Evolutionary conservation across 2,113 vertebrate species (phyloP).

Genomic region (Microcebus ravelobensis): DNA sequence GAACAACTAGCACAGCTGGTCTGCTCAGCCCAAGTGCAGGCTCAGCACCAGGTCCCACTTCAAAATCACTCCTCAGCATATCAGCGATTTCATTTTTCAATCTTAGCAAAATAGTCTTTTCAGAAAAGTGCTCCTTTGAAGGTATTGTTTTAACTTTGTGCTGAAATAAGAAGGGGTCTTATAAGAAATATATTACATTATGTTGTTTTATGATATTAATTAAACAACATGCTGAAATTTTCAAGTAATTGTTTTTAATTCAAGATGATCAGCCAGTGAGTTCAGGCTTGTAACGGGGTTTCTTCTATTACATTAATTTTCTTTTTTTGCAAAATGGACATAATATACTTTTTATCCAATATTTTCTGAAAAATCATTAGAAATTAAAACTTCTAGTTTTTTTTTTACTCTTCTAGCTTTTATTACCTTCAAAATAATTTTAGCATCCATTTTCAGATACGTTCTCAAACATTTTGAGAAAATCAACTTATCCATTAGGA

Average conservation of each 20-base stretch:
- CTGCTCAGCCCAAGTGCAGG: slow-evolving; percentile 81
- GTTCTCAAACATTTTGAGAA: neutral
- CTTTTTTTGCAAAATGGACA: neutral
- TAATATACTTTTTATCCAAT: neutral
- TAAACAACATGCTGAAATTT: neutral
- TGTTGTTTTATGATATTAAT: neutral
- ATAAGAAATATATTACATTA: neutral
- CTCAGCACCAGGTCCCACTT: slow-evolving; percentile 86
- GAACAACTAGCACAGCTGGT: slow-evolving; percentile 86
- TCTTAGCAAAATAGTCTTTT: slow-evolving; percentile 52
- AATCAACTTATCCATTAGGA: neutral
- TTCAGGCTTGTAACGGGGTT: neutral
- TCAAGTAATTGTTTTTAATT: slow-evolving; percentile 29
- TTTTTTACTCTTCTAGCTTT: neutral
- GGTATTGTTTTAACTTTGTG: slow-evolving; percentile 49
- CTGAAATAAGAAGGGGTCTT: neutral
- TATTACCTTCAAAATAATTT: neutral
- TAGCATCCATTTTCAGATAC: neutral
- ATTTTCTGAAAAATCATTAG: neutral
- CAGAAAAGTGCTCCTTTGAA: slow-evolving; percentile 15
- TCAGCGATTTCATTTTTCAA: slow-evolving; percentile 74
- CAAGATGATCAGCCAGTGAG: neutral
- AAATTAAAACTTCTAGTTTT: neutral
- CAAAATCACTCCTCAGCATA: slow-evolving; percentile 83
- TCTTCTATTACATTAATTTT: neutral